Conservation (phyloP, 1,140 invertebrate genomes). For the Halyomorpha halys region DNA sequence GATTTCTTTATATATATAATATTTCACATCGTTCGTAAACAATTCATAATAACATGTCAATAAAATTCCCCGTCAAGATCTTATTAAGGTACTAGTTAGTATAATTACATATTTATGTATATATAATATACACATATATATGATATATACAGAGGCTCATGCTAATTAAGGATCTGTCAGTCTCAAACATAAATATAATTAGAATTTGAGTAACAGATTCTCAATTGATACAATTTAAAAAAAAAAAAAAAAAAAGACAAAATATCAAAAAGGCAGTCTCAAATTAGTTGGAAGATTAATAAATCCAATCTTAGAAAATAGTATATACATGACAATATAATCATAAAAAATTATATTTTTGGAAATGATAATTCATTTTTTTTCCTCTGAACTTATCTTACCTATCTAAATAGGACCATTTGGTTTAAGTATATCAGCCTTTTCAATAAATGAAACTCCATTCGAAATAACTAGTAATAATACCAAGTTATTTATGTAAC, state of each 20-base stretch:
- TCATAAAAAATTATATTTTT: constrained; percentile 1
- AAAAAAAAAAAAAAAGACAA: background rate
- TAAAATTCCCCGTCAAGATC: too few species aligned
- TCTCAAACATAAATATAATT: too few species aligned
- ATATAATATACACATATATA: too few species aligned
- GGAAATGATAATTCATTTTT: constrained; percentile 7
- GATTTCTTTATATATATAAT: too few species aligned
- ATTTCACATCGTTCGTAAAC: too few species aligned
- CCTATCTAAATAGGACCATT: background rate
- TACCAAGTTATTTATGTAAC: background rate
- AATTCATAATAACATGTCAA: too few species aligned
- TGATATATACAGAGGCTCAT: too few species aligned
- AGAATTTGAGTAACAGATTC: too few species aligned
- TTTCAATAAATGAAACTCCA: background rate
- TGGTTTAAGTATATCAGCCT: constrained; percentile 9
- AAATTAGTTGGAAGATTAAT: constrained; percentile 13
- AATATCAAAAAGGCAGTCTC: constrained; percentile 17
- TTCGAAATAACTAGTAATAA: background rate
- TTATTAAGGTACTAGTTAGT: too few species aligned
- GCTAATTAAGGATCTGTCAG: too few species aligned
- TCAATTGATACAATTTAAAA: too few species aligned
- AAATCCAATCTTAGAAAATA: constrained; percentile 14
- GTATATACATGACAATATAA: constrained; percentile 5
- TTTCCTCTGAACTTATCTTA: background rate
- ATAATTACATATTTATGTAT: too few species aligned